Conservation (phyloP, 2,888 invertebrate genomes). For the Anarsia innoxiella region DNA sequence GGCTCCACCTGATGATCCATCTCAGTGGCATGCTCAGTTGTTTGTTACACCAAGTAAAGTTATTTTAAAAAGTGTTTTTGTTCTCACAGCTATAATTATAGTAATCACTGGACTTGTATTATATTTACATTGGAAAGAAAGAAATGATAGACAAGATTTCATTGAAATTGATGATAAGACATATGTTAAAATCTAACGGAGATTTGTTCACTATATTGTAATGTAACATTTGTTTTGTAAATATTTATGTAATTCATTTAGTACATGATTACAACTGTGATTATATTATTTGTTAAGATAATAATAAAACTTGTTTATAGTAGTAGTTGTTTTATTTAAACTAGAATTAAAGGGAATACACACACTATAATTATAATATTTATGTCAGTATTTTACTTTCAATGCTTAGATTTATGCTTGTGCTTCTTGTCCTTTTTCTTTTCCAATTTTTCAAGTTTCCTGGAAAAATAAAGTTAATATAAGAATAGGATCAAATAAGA, state of each 20-base stretch:
- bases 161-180: conserved; percentile 66
- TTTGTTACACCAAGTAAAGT: conserved; percentile 97
- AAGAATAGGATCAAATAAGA: too few relatives aligned
- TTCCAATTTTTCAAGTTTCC: conserved; percentile 82
- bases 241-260: too few relatives aligned
- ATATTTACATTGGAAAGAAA: conserved; percentile 92
- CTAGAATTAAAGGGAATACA: too few relatives aligned
- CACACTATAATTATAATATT: too few relatives aligned
- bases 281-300: too few relatives aligned
- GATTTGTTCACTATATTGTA: background rate
- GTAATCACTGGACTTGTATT: conserved; percentile 90
- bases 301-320: too few relatives aligned
- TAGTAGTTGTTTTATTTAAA: too few relatives aligned
- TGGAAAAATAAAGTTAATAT: conserved; percentile 34
- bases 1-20: conserved; percentile 83
- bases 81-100: conserved; percentile 89
- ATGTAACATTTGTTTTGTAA: background rate
- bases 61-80: conserved; percentile 92
- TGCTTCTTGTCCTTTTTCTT: conserved; percentile 66
- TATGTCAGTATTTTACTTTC: background rate
- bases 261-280: too few relatives aligned
- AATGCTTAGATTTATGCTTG: conserved; percentile 45
- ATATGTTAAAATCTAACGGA: conserved; percentile 52
- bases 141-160: conserved; percentile 62
- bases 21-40: conserved; percentile 90